Conservation (phyloP, 2,797 vertebrate genomes). For the Passerculus sandwichensis region DNA sequence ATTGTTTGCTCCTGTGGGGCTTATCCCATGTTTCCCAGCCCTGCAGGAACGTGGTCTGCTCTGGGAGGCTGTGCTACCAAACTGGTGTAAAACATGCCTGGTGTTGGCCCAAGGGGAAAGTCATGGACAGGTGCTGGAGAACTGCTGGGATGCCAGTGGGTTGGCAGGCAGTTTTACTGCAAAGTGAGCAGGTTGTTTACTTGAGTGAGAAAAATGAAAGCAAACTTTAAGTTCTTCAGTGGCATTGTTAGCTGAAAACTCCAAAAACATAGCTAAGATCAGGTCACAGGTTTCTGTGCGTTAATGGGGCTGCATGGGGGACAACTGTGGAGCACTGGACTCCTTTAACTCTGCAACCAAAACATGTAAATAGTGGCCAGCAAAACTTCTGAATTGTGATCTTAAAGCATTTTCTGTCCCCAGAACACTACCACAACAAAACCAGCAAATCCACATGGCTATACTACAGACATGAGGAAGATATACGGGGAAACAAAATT, state of each 20-base stretch:
- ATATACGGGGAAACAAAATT: neutral
- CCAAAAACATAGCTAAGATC: neutral
- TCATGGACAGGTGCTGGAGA: neutral
- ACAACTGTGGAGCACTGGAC: neutral
- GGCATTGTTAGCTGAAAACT: neutral
- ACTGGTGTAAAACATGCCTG: neutral
- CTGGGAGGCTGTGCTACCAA: neutral
- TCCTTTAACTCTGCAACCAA: neutral
- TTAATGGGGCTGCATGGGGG: neutral
- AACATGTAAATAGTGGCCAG: neutral
- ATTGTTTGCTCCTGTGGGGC: neutral
- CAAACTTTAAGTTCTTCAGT: neutral
- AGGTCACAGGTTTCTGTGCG: neutral
- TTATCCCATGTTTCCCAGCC: neutral
- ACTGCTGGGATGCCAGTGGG: neutral
- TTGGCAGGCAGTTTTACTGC: neutral
- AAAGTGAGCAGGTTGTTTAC: neutral
- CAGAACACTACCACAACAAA: neutral
- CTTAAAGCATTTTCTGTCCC: neutral
- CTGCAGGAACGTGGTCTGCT: neutral
- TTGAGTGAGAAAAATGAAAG: neutral
- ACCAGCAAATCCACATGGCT: neutral
- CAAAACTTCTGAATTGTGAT: neutral
- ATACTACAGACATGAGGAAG: neutral
- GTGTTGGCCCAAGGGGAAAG: neutral